Base-by-base conservation (phyloP, 92 coral and sea anemone species). In the Heteractis magnifica region DNA sequence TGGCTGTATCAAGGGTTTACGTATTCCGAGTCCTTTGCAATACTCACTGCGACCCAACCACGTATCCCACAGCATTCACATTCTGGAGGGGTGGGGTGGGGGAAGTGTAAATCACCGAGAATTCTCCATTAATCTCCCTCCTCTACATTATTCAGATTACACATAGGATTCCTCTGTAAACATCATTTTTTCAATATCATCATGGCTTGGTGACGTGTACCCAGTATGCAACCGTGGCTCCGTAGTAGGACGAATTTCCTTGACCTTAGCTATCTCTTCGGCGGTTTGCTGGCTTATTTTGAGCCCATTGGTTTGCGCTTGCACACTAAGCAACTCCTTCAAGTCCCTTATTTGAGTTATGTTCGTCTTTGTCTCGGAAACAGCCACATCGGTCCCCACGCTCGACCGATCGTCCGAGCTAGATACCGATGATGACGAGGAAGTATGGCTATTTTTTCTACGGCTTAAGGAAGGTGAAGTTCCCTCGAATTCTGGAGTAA, bases 81-180 rank as follows among this genome's bases (percentile, higher is more conserved):
- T 53, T 12, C 58, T 26, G 26, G 26, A 26, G 26, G 26, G 26
- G 26, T 26, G 26, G 26, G 26, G 26, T 26, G 26, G 26, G 26
- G 26, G 26, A 26, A 26, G 26, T 26, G 26, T 26, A 26, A 26
- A 26, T 26, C 26, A 26, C 26, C 49, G 14, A 68, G 41, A 13
- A 68, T 7, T 68, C 8, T 68, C 44, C 10, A 6, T 10, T 44
- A 20, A 68, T 20, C 9, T 68, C 73, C 26, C 0, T 26, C 41
- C 5, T 20, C 11, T 8, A 21, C 16, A 20, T 68, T 9, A 68
- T 49, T 23, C 49, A 65, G 49, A 62, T 81, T 88, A 97, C 23
- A 97, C 99, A 85, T 97, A 97, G n/a, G 99, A 94, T 86, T 97
- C 99, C 84, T 94, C 98, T 21, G 99, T 95, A 83, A 94, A 92